Percentiles rank a stretch among this genome's conserved stretches.
phyloP scores from a whole-genome alignment of 1,140 invertebrate species.

The Drosophila lacteicornis region DNA sequence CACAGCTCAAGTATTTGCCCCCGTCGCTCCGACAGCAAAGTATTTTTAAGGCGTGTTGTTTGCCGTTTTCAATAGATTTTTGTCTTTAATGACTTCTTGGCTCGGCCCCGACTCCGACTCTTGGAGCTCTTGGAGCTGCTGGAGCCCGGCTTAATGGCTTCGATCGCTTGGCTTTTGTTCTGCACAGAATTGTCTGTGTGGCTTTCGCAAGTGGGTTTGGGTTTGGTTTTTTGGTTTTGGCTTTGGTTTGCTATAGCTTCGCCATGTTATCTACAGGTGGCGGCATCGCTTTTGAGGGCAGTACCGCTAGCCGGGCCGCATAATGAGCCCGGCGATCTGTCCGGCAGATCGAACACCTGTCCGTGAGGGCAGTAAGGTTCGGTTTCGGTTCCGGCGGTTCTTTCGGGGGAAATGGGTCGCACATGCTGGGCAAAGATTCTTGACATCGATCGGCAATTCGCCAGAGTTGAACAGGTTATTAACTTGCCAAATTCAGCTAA shows the following conservation, averaged over 20 bases:
- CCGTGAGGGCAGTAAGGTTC: constrained; percentile 1
- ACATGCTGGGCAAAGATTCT: constrained; percentile 39
- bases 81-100: constrained; percentile 78
- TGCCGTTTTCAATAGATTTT: constrained; percentile 76
- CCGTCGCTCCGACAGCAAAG: constrained; percentile 28
- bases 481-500: constrained; percentile 28
- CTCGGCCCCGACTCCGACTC: constrained; percentile 22
- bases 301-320: constrained; percentile 44
- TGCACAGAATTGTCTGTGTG: constrained; percentile 57
- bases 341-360: constrained; percentile 48
- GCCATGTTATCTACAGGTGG: constrained; percentile 32
- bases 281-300: constrained; percentile 43
- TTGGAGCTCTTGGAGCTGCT: constrained; percentile 19
- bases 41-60: constrained; percentile 75
- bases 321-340: constrained; percentile 44
- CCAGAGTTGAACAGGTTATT: constrained; percentile 8
- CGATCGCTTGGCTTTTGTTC: constrained; percentile 70
- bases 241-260: constrained; percentile 21
- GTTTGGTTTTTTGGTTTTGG: constrained; percentile 18
- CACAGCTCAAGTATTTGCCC: constrained; percentile 33
- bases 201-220: constrained; percentile 52
- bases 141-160: constrained; percentile 66
- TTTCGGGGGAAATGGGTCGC: constrained; percentile 39
- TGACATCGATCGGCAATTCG: constrained; percentile 26
- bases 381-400: constrained; percentile 7